These are phyloP conservation scores for Itoplectis maculator DNA, from an alignment of 2,888 invertebrate species.

Conservation along the genomic window DNA sequence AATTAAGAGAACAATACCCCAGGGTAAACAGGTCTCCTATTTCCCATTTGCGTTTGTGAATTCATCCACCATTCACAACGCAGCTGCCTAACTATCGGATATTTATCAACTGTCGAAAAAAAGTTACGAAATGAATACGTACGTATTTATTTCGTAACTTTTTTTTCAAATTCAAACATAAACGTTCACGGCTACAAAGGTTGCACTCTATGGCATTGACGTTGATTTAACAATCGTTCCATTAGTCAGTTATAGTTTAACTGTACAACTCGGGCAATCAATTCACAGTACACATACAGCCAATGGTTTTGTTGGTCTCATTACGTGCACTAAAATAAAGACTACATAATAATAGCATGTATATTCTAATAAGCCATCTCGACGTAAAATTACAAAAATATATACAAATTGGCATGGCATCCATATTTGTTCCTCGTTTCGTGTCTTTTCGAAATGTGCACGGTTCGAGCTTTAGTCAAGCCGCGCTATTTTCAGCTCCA, in stretches of 20 bases:
- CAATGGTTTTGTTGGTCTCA: not conserved
- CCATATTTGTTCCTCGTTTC: not conserved
- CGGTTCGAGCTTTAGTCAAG: not conserved
- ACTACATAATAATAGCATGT: too few relatives aligned
- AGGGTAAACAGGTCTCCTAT: not conserved
- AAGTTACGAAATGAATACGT: too few relatives aligned
- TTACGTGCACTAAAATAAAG: too few relatives aligned
- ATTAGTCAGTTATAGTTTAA: not conserved
- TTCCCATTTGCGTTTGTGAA: not conserved
- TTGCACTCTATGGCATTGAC: not conserved
- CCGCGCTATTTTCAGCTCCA: slow-evolving; percentile 7
- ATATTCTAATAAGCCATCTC: not conserved
- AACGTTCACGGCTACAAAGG: not conserved
- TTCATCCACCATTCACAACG: not conserved
- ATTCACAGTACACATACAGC: not conserved
- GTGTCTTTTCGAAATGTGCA: not conserved
- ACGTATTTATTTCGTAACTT: not conserved
- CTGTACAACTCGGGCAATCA: not conserved
- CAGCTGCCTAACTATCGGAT: not conserved
- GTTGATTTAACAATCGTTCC: not conserved
- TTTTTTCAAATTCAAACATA: not conserved
- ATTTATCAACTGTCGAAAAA: not conserved
- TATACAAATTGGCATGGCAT: not conserved
- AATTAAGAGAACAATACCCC: not conserved
- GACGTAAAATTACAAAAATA: not conserved